Percentiles rank a stretch among this genome's conserved stretches.
Evolutionary conservation across 1,140 invertebrate genomes (phyloP).

Genomic region (Paraescarpia echinospica): DNA sequence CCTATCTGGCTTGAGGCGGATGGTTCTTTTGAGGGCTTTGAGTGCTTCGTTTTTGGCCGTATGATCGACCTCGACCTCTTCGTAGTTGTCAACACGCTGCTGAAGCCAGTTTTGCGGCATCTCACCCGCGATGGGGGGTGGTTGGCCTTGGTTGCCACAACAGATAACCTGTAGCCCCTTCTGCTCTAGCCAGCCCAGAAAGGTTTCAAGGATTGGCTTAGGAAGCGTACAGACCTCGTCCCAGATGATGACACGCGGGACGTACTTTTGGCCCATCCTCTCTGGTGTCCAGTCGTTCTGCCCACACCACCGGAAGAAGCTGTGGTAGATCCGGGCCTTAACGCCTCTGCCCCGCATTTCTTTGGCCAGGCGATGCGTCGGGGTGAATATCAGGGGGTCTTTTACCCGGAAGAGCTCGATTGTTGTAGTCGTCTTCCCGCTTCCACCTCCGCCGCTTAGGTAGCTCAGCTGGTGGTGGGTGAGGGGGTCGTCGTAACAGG

Average conservation of each 20-base stretch:
- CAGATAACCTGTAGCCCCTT: constrained; percentile 22
- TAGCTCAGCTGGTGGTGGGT: neutral
- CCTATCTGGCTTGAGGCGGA: no score
- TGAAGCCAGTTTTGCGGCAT: constrained; percentile 1
- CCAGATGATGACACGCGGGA: no score
- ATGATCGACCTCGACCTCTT: neutral
- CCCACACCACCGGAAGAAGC: no score
- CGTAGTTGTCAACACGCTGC: neutral
- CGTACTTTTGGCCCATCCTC: no score
- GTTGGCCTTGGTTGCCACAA: constrained; percentile 28
- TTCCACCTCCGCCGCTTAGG: constrained; percentile 6
- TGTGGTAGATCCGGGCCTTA: no score
- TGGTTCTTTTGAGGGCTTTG: no score
- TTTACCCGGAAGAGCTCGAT: neutral
- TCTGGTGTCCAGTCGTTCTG: no score
- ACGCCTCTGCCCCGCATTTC: constrained; percentile 16
- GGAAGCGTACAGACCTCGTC: neutral
- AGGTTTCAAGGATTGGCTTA: constrained; percentile 18
- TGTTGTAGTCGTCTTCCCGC: neutral
- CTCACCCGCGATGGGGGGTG: no score
- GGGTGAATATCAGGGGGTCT: neutral
- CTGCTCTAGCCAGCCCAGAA: constrained; percentile 23
- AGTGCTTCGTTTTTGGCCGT: neutral
- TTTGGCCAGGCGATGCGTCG: no score
- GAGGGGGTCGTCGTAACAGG: neutral